A percentile compares a stretch with the other conserved stretches of the same genome.
Evolutionary conservation across 2,797 vertebrate genomes (phyloP).

Genomic region (Catostomus latipinnis): DNA sequence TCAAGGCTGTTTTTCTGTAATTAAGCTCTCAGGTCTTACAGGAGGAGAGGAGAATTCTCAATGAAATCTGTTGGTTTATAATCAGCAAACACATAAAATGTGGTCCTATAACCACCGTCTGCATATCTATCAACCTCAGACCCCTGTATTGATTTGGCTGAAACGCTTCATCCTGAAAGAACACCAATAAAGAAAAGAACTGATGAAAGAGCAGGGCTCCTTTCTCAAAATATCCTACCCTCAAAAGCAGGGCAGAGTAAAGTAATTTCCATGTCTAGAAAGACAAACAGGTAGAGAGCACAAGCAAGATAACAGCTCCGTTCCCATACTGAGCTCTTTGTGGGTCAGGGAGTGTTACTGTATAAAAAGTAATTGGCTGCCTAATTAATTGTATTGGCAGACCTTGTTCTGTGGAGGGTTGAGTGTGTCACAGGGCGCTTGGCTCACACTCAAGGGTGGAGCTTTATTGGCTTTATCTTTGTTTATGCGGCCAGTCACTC

Average conservation of each 20-base stretch:
- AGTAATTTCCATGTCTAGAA: constrained; percentile 42
- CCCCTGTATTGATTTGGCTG: constrained; percentile 59
- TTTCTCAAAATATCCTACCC: constrained; percentile 15
- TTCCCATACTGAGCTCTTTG: constrained; percentile 62
- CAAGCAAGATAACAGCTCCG: constrained; percentile 52
- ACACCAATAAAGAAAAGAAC: constrained; percentile 49
- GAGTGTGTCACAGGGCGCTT: constrained; percentile 35
- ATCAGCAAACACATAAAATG: constrained; percentile 57
- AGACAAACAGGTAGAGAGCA: constrained; percentile 57
- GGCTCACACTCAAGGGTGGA: constrained; percentile 43
- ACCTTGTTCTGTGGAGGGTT: constrained; percentile 46
- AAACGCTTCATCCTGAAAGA: constrained; percentile 45
- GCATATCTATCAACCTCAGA: constrained; percentile 64
- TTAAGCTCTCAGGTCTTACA: constrained; percentile 55
- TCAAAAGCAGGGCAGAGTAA: constrained; percentile 8
- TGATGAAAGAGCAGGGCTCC: constrained; percentile 31
- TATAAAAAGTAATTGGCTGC: constrained; percentile 60
- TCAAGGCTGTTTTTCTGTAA: constrained; percentile 47
- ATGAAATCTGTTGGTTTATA: constrained; percentile 69
- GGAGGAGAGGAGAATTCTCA: constrained; percentile 53
- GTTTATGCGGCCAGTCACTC: constrained; percentile 37
- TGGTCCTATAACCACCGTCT: constrained; percentile 56
- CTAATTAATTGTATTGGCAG: constrained; percentile 67
- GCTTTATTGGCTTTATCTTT: constrained; percentile 51
- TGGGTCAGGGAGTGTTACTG: constrained; percentile 57